Base-by-base conservation (phyloP, 2,113 vertebrate species). In the Eublepharis macularius region DNA sequence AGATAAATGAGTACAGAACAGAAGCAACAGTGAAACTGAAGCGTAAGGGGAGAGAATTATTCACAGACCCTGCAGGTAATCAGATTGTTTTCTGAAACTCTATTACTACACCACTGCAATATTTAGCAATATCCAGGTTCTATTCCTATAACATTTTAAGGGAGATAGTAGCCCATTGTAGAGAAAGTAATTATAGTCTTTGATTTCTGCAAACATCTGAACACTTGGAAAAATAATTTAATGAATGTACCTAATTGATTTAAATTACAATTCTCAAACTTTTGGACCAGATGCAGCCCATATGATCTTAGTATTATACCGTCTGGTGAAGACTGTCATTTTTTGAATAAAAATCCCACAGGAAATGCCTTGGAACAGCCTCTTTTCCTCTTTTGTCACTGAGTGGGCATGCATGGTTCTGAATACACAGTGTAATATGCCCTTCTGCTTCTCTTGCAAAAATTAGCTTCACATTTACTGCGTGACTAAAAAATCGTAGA, bases 401-500 rank as follows among this genome's bases (percentile, higher is more conserved):
- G 43, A 29, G 26, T 79, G 29, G 69, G 54, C 45, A n/a, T 16
- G 57, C 32, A 57, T 60, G 76, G 39, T 78, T 54, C 34, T 11
- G 36, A 78, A 19, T n/a, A 14, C 16, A 11, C 36, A 77, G 26
- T 0, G 43, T 75, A 73, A 68, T 47, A 82, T 74, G 49, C n/a
- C 83, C 78, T 41, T 19, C 39, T 83, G 43, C 70, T 89, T 43
- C 87, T 82, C 85, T 87, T 85, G 63, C 86, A 83, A 81, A 81
- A 85, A 74, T 65, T 82, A 75, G 75, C 83, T 85, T 88, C 78
- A 36, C 76, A 83, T 66, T 90, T 79, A 32, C 69, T 86, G 29
- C 43, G 13, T 81, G 85, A 69, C 88, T 90, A 47, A 85, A 92
- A 90, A 74, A 81, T 88, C 81, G 76, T 91, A 87, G 86, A 90